These are phyloP conservation scores for Rhinogobius similis DNA, from an alignment of 2,113 vertebrate genomes.

Conservation along the genomic window DNA sequence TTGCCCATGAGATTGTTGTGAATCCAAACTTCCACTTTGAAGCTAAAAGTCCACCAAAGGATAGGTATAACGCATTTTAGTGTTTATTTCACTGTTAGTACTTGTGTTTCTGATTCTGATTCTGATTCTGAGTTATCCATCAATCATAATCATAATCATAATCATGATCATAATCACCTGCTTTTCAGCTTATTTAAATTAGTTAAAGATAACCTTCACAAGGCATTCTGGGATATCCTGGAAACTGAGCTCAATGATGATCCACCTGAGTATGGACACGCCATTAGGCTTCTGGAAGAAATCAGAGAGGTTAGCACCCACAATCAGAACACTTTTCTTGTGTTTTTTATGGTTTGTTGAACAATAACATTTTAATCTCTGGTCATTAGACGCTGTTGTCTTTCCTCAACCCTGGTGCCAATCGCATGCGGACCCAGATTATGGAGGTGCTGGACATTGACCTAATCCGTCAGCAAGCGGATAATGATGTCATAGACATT, in stretches of 20 bases:
- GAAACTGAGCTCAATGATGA: slow-evolving; percentile 86
- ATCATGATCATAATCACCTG: too few relatives aligned
- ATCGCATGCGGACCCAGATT: slow-evolving; percentile 89
- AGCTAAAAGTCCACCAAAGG: slow-evolving; percentile 74
- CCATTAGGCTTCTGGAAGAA: slow-evolving; percentile 90
- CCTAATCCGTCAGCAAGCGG: slow-evolving; percentile 90
- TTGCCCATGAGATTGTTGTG: slow-evolving; percentile 91
- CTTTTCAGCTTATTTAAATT: slow-evolving; percentile 80
- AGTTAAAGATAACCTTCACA: slow-evolving; percentile 86
- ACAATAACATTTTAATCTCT: neutral
- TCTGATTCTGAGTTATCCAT: neutral
- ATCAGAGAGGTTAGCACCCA: slow-evolving; percentile 85
- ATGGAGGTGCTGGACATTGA: slow-evolving; percentile 90
- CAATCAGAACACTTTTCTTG: neutral
- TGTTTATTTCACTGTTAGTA: neutral
- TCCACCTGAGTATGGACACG: slow-evolving; percentile 87
- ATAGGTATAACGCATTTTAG: slow-evolving; percentile 76
- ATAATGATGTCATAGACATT: slow-evolving; percentile 88
- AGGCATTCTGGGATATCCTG: slow-evolving; percentile 92
- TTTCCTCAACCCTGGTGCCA: slow-evolving; percentile 88
- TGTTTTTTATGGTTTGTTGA: neutral
- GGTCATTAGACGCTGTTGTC: slow-evolving; percentile 85
- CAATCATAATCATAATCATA: too few relatives aligned
- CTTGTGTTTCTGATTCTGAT: too few relatives aligned
- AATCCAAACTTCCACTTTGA: slow-evolving; percentile 85